phyloP scores from a whole-genome alignment of 2,888 invertebrate genomes.

The Cryptus armator region DNA sequence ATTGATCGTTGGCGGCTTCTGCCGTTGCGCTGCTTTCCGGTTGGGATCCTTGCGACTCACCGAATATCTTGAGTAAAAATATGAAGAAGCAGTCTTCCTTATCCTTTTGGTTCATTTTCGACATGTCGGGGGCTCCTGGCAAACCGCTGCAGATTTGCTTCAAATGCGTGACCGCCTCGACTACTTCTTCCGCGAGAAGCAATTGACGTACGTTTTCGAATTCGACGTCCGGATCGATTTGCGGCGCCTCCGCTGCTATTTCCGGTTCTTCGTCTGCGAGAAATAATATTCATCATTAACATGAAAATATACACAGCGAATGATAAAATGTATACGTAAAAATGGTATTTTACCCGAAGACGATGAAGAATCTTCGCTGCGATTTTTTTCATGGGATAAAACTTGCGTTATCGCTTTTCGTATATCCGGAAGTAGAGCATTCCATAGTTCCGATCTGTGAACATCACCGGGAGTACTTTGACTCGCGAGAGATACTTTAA shows the following conservation, averaged over 20 bases:
- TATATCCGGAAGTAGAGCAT: constrained; percentile 77
- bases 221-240: constrained; percentile 67
- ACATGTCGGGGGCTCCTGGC: constrained; percentile 70
- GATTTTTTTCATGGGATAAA: constrained; percentile 47
- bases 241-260: constrained; percentile 38
- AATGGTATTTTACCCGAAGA: constrained; percentile 20
- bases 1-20: constrained; percentile 61
- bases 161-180: constrained; percentile 76
- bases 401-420: constrained; percentile 76
- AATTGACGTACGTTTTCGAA: constrained; percentile 81
- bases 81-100: constrained; percentile 77
- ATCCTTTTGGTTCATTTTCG: constrained; percentile 67
- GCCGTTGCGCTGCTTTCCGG: neutral
- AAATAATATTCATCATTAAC: constrained; percentile 31
- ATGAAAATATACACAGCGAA: constrained; percentile 56
- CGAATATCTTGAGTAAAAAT: constrained; percentile 80
- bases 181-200: constrained; percentile 78
- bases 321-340: neutral
- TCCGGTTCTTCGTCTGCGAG: constrained; percentile 68
- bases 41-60: constrained; percentile 77
- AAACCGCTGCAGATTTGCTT: constrained; percentile 70
- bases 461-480: constrained; percentile 78
- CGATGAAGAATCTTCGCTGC: neutral
- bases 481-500: constrained; percentile 74
- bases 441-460: constrained; percentile 80